Conservation (phyloP, 1,140 invertebrate species). For the Ips nitidus region DNA sequence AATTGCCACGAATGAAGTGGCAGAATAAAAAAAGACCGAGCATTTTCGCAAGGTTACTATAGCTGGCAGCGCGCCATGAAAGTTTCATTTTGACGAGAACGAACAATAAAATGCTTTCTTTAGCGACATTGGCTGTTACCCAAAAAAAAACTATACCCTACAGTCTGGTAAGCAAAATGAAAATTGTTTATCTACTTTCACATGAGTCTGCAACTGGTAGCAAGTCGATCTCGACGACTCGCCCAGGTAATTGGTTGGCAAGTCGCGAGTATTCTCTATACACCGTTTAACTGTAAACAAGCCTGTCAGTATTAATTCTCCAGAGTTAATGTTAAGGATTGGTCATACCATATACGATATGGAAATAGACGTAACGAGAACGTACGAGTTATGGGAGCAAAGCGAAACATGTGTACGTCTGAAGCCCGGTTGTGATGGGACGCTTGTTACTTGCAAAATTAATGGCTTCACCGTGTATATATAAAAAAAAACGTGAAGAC, state of each 20-base stretch:
- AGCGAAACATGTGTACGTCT: constrained; percentile 11
- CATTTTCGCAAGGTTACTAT: constrained; percentile 11
- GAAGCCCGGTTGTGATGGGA: constrained; percentile 2
- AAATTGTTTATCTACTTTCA: neutral
- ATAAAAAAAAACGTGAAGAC: no score
- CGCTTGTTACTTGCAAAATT: constrained; percentile 6
- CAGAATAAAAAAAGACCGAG: constrained; percentile 6
- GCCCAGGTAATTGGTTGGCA: constrained; percentile 1
- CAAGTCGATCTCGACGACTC: neutral
- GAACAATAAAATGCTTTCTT: constrained; percentile 2
- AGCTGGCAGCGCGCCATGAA: neutral
- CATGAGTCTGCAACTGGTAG: neutral
- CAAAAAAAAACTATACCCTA: no score
- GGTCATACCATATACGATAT: constrained; percentile 22
- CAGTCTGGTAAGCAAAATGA: no score
- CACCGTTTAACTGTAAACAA: constrained; percentile 23
- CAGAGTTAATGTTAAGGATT: constrained; percentile 14
- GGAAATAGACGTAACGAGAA: constrained; percentile 26
- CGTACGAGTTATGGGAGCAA: constrained; percentile 13
- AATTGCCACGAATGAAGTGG: constrained; percentile 17
- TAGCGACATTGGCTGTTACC: neutral
- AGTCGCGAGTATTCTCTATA: constrained; percentile 17
- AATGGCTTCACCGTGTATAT: neutral
- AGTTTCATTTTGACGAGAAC: constrained; percentile 2
- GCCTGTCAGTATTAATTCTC: constrained; percentile 15